phyloP scores from a whole-genome alignment of 2,888 invertebrate genomes.

The Boloria selene region DNA sequence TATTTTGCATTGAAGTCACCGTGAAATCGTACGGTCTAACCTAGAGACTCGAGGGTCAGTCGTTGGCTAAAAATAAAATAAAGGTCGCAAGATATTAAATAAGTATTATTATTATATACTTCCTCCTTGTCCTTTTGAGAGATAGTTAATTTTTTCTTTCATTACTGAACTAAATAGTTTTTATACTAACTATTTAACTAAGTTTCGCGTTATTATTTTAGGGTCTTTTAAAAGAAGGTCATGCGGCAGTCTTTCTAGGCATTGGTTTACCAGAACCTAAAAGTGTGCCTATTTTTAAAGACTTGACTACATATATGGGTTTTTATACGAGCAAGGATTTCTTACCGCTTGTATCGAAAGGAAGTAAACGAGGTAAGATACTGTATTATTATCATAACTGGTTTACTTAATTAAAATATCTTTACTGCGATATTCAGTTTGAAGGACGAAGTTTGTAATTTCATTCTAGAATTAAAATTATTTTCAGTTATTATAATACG shows the following conservation, averaged over 20 bases:
- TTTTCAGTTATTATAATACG: too few relatives aligned
- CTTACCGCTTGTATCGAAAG: conserved; percentile 92
- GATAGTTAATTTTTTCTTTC: neutral
- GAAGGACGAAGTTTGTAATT: too few relatives aligned
- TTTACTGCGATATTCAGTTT: neutral
- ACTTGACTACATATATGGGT: conserved; percentile 89
- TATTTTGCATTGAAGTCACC: too few relatives aligned
- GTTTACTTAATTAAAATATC: neutral
- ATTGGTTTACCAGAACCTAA: conserved; percentile 96
- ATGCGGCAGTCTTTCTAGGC: conserved; percentile 91
- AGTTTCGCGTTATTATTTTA: conserved; percentile 49
- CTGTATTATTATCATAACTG: neutral
- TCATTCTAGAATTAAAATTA: too few relatives aligned
- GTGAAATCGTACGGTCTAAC: too few relatives aligned
- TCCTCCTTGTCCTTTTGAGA: too few relatives aligned
- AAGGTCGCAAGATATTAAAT: too few relatives aligned
- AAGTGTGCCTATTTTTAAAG: conserved; percentile 88
- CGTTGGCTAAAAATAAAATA: neutral
- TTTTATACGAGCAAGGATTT: conserved; percentile 98
- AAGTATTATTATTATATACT: too few relatives aligned
- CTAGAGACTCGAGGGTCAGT: too few relatives aligned
- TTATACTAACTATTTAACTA: neutral
- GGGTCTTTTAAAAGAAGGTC: conserved; percentile 85
- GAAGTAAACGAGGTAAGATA: conserved; percentile 90
- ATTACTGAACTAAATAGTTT: neutral